These are phyloP conservation scores for Xenopus laevis DNA, from an alignment of 2,113 vertebrate genomes.

Conservation along the genomic window DNA sequence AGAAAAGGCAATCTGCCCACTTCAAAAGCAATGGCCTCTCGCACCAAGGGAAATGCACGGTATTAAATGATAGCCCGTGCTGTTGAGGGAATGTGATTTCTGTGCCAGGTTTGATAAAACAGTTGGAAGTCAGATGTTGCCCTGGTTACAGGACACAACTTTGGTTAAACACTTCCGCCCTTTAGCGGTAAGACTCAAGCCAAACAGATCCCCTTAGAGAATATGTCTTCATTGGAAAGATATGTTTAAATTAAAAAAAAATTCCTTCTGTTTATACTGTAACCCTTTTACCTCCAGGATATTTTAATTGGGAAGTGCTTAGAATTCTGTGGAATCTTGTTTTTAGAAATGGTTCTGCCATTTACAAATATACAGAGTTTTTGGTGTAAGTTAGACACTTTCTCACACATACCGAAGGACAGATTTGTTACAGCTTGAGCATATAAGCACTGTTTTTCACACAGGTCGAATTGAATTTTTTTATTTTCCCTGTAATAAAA, in stretches of 20 bases:
- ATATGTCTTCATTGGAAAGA: slow-evolving; percentile 41
- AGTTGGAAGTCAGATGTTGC: slow-evolving; percentile 36
- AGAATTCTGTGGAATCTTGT: no score
- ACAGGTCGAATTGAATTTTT: no score
- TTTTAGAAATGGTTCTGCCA: no score
- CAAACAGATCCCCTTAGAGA: slow-evolving; percentile 34
- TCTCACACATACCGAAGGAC: no score
- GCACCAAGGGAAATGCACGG: background rate
- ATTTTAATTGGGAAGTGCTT: background rate
- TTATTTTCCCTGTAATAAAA: no score
- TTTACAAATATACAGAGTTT: no score
- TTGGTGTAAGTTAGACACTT: no score
- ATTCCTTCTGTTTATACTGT: slow-evolving; percentile 5
- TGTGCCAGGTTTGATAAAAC: slow-evolving; percentile 40
- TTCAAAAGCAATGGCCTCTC: background rate
- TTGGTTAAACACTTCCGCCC: slow-evolving; percentile 47
- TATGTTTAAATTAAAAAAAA: slow-evolving; percentile 40
- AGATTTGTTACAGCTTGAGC: no score
- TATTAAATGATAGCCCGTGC: slow-evolving; percentile 18
- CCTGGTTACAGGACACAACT: slow-evolving; percentile 40
- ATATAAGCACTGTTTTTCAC: no score
- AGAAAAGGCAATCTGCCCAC: background rate
- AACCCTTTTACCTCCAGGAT: slow-evolving; percentile 21
- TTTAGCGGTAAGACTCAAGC: slow-evolving; percentile 23
- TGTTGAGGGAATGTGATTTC: slow-evolving; percentile 35